Percentiles rank a stretch among this genome's conserved stretches.
These are phyloP conservation scores for Aphyosemion australe DNA, from an alignment of 2,113 vertebrate genomes.

Conservation along the genomic window DNA sequence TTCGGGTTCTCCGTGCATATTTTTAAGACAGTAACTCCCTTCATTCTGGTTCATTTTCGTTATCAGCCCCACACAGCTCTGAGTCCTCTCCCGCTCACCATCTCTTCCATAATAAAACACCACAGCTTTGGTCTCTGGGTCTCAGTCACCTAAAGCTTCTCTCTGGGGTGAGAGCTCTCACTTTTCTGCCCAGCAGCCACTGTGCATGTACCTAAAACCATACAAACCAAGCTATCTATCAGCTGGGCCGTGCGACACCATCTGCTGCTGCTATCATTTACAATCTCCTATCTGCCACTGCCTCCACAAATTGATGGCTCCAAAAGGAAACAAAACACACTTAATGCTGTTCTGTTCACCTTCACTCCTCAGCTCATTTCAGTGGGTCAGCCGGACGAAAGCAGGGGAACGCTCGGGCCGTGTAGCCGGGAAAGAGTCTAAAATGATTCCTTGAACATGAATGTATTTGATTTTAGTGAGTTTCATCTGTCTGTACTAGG, in stretches of 20 bases:
- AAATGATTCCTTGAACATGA: conserved; percentile 32
- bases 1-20: conserved; percentile 60
- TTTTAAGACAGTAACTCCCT: conserved; percentile 55
- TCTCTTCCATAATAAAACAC: conserved; percentile 60
- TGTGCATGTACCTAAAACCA: conserved; percentile 19
- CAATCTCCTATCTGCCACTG: conserved; percentile 42
- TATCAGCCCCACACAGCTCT: conserved; percentile 65
- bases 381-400: conserved; percentile 24
- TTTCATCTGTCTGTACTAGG: conserved; percentile 37
- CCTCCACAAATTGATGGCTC: conserved; percentile 21
- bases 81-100: conserved; percentile 49
- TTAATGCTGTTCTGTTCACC: conserved; percentile 19
- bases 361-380: conserved; percentile 41
- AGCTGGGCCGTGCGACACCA: conserved; percentile 28
- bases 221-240: conserved; percentile 22
- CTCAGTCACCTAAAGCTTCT: conserved; percentile 26
- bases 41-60: conserved; percentile 58
- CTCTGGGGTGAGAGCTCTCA: conserved; percentile 3
- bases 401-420: neutral
- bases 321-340: conserved; percentile 19
- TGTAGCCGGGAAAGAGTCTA: no score
- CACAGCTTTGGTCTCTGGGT: conserved; percentile 45
- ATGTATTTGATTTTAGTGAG: conserved; percentile 62
- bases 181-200: conserved; percentile 10
- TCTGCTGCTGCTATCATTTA: conserved; percentile 33